A percentile compares a stretch with the other conserved stretches of the same genome.
phyloP scores from a whole-genome alignment of 1,140 invertebrate species.

The Muscidifurax raptorellus region DNA sequence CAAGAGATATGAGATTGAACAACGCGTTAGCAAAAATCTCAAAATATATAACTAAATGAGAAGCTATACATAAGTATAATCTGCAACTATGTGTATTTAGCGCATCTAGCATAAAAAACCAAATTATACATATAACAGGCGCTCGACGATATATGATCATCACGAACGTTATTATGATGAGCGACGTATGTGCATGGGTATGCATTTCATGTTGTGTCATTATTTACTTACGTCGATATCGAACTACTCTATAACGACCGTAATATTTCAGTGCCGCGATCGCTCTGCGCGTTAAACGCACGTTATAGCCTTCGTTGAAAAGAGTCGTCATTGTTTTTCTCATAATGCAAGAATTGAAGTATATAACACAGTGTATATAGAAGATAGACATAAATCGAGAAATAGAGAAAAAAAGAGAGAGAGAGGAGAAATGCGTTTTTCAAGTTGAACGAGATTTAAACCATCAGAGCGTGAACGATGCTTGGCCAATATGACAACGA shows the following conservation, averaged over 20 bases:
- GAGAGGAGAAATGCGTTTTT: slow-evolving; percentile 9
- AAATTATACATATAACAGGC: not conserved
- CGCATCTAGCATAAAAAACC: not conserved
- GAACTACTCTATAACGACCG: slow-evolving; percentile 21
- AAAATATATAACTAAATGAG: not conserved
- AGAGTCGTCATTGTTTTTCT: no score
- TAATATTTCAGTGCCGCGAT: slow-evolving; percentile 15
- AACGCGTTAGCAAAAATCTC: not conserved
- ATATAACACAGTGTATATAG: not conserved
- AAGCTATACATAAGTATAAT: not conserved
- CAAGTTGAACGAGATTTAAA: slow-evolving; percentile 43
- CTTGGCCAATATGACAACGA: slow-evolving; percentile 33
- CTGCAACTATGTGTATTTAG: not conserved
- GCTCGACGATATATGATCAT: not conserved
- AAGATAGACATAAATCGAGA: not conserved
- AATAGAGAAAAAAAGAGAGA: not conserved
- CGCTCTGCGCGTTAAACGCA: not conserved
- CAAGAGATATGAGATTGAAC: not conserved
- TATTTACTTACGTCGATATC: slow-evolving; percentile 25
- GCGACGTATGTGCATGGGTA: no score
- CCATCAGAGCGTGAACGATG: not conserved
- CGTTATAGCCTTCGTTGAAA: not conserved
- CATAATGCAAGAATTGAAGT: not conserved
- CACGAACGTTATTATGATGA: no score
- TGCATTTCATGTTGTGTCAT: not conserved